phyloP scores from a whole-genome alignment of 2,113 vertebrate genomes.

The Carettochelys insculpta region DNA sequence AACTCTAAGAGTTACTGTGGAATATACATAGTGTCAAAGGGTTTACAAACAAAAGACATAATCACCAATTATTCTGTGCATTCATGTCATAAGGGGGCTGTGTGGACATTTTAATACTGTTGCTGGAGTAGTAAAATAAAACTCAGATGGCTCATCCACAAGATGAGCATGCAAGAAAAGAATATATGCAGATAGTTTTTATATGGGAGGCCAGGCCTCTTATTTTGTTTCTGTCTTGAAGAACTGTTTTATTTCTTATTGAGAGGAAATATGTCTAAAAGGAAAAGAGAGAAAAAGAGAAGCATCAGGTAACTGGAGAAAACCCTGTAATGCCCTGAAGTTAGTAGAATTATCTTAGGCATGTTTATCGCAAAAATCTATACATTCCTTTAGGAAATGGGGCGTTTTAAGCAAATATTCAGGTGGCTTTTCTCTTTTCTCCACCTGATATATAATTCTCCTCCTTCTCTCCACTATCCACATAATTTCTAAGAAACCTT shows the following conservation, averaged over 20 bases:
- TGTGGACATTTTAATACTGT: constrained; percentile 20
- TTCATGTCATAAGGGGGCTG: background rate
- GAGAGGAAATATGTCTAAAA: background rate
- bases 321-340: background rate
- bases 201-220: background rate
- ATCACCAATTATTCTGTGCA: background rate
- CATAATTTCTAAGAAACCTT: background rate
- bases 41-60: constrained; percentile 11
- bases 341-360: background rate
- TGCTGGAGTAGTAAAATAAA: constrained; percentile 30
- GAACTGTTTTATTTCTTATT: background rate
- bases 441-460: background rate
- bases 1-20: background rate
- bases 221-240: background rate
- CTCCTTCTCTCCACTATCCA: background rate
- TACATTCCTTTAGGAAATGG: background rate
- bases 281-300: background rate
- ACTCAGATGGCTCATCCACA: constrained; percentile 19
- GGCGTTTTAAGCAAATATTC: background rate
- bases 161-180: background rate
- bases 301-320: background rate
- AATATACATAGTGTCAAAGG: background rate
- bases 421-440: background rate
- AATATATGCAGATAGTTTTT: background rate
- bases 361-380: background rate